Conservation (phyloP, 2,797 vertebrate genomes). For the Momotus momota region DNA sequence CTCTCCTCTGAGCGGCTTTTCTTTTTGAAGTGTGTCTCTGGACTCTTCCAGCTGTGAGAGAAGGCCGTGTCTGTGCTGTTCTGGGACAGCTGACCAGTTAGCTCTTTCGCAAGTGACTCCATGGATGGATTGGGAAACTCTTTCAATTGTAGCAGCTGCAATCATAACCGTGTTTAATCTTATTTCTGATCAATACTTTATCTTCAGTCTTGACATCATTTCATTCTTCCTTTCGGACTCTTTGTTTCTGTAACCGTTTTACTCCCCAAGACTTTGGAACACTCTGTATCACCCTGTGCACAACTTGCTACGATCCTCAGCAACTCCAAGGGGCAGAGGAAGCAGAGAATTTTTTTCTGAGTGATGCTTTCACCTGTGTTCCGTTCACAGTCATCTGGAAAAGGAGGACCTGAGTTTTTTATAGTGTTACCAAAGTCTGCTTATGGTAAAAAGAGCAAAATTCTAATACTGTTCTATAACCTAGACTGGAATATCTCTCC, state of each 20-base stretch:
- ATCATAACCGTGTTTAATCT: neutral
- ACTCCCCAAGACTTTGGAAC: neutral
- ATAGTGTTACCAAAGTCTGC: neutral
- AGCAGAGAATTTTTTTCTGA: neutral
- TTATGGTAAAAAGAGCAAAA: neutral
- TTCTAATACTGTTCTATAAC: neutral
- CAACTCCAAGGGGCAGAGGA: neutral
- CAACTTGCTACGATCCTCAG: neutral
- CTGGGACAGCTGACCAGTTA: neutral
- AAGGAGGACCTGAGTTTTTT: neutral
- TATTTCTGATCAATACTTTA: neutral
- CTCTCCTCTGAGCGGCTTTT: neutral
- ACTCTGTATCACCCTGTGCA: neutral
- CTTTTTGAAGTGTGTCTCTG: neutral
- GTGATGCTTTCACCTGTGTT: neutral
- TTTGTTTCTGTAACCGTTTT: neutral
- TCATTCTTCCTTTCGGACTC: neutral
- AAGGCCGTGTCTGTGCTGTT: accelerated
- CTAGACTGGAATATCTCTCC: neutral
- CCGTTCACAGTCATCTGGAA: neutral
- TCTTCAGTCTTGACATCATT: neutral
- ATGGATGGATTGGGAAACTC: neutral
- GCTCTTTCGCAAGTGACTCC: neutral
- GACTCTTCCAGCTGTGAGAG: neutral
- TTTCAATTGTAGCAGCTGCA: neutral